Conservation (phyloP, 2,797 vertebrate genomes). For the Protonibea diacanthus region DNA sequence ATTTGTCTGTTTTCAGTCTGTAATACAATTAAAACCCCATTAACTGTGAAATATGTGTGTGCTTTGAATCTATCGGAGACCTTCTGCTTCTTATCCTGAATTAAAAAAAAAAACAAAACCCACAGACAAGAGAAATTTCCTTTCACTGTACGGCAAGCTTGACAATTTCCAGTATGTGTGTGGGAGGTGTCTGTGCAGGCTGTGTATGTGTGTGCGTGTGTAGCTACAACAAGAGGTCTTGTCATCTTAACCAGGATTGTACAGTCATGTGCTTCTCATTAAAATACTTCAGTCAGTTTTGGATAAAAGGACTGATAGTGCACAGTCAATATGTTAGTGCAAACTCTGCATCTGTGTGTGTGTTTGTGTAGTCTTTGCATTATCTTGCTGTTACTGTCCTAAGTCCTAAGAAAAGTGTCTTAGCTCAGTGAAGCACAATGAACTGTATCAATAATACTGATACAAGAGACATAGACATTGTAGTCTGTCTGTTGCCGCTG, state of each 20-base stretch:
- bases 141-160: slow-evolving; percentile 15
- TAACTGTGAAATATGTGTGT: slow-evolving; percentile 28
- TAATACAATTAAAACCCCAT: slow-evolving; percentile 50
- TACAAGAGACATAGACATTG: too few species aligned
- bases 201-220: slow-evolving; percentile 27
- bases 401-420: slow-evolving; percentile 7
- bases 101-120: slow-evolving; percentile 49
- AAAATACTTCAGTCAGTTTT: slow-evolving; percentile 69
- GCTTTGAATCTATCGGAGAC: slow-evolving; percentile 27
- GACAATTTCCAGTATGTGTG: slow-evolving; percentile 32
- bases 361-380: slow-evolving; percentile 7
- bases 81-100: slow-evolving; percentile 44
- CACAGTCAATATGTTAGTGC: slow-evolving; percentile 36
- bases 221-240: slow-evolving; percentile 54
- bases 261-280: slow-evolving; percentile 79
- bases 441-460: slow-evolving; percentile 13
- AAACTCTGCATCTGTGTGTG: slow-evolving; percentile 18
- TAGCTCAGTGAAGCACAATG: slow-evolving; percentile 2
- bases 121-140: slow-evolving; percentile 33
- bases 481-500: background rate
- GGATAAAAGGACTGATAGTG: slow-evolving; percentile 54
- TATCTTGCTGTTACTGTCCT: slow-evolving; percentile 8
- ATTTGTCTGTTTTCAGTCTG: slow-evolving; percentile 37
- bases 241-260: slow-evolving; percentile 69
- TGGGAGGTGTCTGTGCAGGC: slow-evolving; percentile 16